A percentile compares a stretch with the other conserved stretches of the same genome.
Conservation (phyloP, 1,140 invertebrate species). For the Eurosta solidaginis region DNA sequence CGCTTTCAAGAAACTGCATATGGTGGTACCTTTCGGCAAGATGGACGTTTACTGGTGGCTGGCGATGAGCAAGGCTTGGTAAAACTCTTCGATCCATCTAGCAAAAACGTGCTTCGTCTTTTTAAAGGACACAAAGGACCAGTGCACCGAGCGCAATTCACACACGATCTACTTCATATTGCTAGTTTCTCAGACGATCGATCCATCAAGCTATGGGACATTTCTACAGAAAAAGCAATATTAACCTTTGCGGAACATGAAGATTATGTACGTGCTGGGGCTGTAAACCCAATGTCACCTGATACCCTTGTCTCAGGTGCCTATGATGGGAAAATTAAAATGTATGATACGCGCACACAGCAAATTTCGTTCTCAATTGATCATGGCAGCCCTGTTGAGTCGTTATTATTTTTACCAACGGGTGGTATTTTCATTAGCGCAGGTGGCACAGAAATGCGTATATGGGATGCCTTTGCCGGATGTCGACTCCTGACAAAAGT, state of each 20-base stretch:
- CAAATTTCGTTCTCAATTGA: slow-evolving; percentile 73
- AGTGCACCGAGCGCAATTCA: slow-evolving; percentile 85
- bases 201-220: slow-evolving; percentile 86
- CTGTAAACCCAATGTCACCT: slow-evolving; percentile 74
- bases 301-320: slow-evolving; percentile 84
- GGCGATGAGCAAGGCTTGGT: slow-evolving; percentile 88
- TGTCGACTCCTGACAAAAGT: slow-evolving; percentile 81
- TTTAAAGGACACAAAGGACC: slow-evolving; percentile 65
- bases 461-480: slow-evolving; percentile 87
- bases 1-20: slow-evolving; percentile 85
- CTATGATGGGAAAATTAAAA: slow-evolving; percentile 89
- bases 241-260: slow-evolving; percentile 73
- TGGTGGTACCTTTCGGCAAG: slow-evolving; percentile 82
- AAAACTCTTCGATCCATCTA: slow-evolving; percentile 85
- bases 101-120: slow-evolving; percentile 74
- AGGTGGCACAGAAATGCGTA: slow-evolving; percentile 88
- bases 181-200: slow-evolving; percentile 95
- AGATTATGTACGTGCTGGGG: slow-evolving; percentile 84
- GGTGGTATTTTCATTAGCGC: slow-evolving; percentile 91
- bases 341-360: slow-evolving; percentile 84
- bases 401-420: slow-evolving; percentile 84
- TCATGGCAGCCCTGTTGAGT: slow-evolving; percentile 90
- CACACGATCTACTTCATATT: slow-evolving; percentile 76
- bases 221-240: slow-evolving; percentile 77
- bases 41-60: slow-evolving; percentile 83